Percentiles rank a stretch among this genome's conserved stretches.
Evolutionary conservation across 1,140 invertebrate species (phyloP).

Genomic region (Dufourea novaeangliae): DNA sequence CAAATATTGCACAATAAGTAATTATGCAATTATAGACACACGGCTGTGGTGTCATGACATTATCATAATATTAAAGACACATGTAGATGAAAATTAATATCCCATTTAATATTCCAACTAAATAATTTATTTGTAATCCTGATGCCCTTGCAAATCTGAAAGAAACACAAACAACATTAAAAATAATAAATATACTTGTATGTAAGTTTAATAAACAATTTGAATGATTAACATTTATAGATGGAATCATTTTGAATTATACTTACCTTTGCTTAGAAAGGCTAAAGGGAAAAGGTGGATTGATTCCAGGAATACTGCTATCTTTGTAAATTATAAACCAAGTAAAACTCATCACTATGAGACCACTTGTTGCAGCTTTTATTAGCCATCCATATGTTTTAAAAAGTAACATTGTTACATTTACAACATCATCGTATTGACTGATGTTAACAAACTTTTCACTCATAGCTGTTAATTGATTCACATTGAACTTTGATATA

Average conservation of each 20-base stretch:
- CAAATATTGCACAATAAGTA: background rate
- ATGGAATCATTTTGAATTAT: background rate
- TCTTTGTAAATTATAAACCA: conserved; percentile 79
- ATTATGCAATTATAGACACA: background rate
- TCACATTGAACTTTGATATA: conserved; percentile 42
- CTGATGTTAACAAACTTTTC: conserved; percentile 58
- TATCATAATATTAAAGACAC: conserved; percentile 60
- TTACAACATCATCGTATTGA: conserved; percentile 60
- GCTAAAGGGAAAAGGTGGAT: conserved; percentile 72
- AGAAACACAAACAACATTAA: conserved; percentile 33
- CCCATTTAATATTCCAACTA: conserved; percentile 69
- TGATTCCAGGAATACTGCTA: conserved; percentile 72
- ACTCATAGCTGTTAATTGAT: conserved; percentile 45
- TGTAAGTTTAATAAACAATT: background rate
- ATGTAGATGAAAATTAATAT: conserved; percentile 70
- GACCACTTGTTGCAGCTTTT: conserved; percentile 69
- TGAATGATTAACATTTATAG: background rate
- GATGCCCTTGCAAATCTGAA: conserved; percentile 56
- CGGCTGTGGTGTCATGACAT: background rate
- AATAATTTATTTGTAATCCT: conserved; percentile 69
- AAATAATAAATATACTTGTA: background rate
- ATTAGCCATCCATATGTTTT: conserved; percentile 70
- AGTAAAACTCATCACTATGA: conserved; percentile 66
- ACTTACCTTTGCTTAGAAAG: conserved; percentile 66
- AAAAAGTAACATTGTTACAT: conserved; percentile 43